phyloP scores from a whole-genome alignment of 2,888 invertebrate genomes.

The Helicoverpa assulta region DNA sequence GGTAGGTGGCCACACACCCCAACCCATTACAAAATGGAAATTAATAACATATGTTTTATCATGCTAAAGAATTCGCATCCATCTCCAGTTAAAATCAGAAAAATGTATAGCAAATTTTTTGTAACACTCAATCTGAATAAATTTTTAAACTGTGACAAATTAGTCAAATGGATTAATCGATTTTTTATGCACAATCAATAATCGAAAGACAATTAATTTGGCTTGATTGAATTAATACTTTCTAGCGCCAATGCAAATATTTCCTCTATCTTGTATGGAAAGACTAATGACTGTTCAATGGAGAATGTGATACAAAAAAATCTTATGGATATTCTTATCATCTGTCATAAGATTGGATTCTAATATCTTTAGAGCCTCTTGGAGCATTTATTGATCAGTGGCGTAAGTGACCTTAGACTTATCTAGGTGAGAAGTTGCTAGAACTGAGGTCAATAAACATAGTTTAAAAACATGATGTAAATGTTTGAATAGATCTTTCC shows the following conservation, averaged over 20 bases:
- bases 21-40: not conserved
- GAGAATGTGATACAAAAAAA: too few relatives aligned
- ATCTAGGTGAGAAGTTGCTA: too few relatives aligned
- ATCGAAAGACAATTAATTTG: not conserved
- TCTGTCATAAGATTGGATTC: too few relatives aligned
- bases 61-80: constrained; percentile 7
- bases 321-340: too few relatives aligned
- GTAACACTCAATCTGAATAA: not conserved
- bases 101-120: not conserved
- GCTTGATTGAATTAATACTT: not conserved
- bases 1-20: constrained; percentile 19
- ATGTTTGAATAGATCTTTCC: too few relatives aligned
- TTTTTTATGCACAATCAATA: not conserved
- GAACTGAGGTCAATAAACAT: too few relatives aligned
- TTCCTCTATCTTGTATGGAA: not conserved
- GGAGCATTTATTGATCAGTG: too few relatives aligned
- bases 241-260: not conserved
- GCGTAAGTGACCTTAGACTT: too few relatives aligned
- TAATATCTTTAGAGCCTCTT: too few relatives aligned
- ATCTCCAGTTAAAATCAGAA: not conserved
- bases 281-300: not conserved
- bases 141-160: not conserved
- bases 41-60: not conserved
- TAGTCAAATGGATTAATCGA: not conserved
- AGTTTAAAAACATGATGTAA: too few relatives aligned